These are phyloP conservation scores for Tenebrosternarchus preto DNA, from an alignment of 2,113 vertebrate genomes.

Conservation along the genomic window DNA sequence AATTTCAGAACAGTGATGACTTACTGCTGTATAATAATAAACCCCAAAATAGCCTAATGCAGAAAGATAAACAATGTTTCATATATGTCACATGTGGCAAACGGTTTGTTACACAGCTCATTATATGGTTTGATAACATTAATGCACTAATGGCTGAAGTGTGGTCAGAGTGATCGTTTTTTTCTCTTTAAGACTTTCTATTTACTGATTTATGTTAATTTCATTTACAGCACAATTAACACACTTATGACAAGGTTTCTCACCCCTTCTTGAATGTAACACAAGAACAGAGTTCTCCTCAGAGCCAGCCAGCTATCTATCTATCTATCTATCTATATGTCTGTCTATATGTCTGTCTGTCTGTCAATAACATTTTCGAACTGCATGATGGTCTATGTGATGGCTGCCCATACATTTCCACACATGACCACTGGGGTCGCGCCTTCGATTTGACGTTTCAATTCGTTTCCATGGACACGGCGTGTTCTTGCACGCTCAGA, in stretches of 20 bases:
- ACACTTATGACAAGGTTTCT: slow-evolving; percentile 43
- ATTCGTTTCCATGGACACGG: slow-evolving; percentile 70
- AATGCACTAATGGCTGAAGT: slow-evolving; percentile 75
- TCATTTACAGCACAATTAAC: slow-evolving; percentile 71
- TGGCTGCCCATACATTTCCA: too few species aligned
- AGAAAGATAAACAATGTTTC: slow-evolving; percentile 90
- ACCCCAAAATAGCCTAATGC: slow-evolving; percentile 82
- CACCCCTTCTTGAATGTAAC: slow-evolving; percentile 4
- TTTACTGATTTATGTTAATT: slow-evolving; percentile 17
- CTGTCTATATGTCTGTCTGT: not conserved
- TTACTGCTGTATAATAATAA: slow-evolving; percentile 88
- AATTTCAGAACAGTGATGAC: slow-evolving; percentile 66
- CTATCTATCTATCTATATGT: not conserved
- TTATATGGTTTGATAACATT: slow-evolving; percentile 86
- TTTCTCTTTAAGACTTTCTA: slow-evolving; percentile 66
- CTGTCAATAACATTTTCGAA: not conserved
- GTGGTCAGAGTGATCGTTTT: slow-evolving; percentile 72
- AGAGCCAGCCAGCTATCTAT: not conserved
- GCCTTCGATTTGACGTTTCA: not conserved
- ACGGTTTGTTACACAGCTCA: too few species aligned
- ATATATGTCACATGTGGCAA: slow-evolving; percentile 88
- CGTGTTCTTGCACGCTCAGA: not conserved
- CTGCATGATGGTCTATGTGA: too few species aligned
- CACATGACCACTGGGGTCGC: not conserved
- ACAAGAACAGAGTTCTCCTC: not conserved